Evolutionary conservation across 2,113 vertebrate genomes (phyloP), one percentile per base, ranked within the genome.

Genomic region (Aegithalos caudatus): DNA sequence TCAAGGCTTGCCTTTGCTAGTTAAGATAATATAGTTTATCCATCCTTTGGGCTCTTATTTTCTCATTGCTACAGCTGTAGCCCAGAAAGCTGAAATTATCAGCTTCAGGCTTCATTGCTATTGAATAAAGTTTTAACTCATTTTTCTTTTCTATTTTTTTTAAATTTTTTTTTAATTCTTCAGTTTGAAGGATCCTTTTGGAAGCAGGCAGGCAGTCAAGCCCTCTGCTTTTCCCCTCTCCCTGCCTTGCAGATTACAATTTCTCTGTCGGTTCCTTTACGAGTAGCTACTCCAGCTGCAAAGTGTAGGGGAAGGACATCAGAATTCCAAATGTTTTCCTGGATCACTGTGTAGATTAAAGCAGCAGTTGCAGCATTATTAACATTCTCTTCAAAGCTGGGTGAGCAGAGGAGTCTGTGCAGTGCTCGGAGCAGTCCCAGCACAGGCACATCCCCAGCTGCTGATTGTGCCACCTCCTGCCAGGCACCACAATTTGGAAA

Each of bases 41-140:
- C 84, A 76, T 92, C 81, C 87, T 96, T 70, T 94, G 84, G 79
- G 85, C 89, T 94, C 72, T 95, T 95, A 88, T 92, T 96, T 97
- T 94, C 89, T 94, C 64, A 42, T 83, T 81, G 64, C 56, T 88
- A 74, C 40, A 91, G 84, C 76, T 94, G 84, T 88, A 90, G 66
- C 62, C 78, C 61, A 31, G 79, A 81, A 66, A 45, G 76, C 15
- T 51, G 48, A 95, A 96, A 88, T 91, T 57, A 70, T 76, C 89
- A 92, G 70, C 95, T 94, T 90, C 71, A 76, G 95, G 84, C 81
- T 96, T 91, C 92, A 73, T 92, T 82, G 60, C 33, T 92, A 77
- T 74, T 86, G 76, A 96, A 83, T 95, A 85, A 94, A 94, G 71
- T 91, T 95, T 81, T 80, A 95, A 82, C 45, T 80, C 20, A 14